A percentile compares a stretch with the other conserved stretches of the same genome.
Conservation (phyloP, 2,888 invertebrate genomes). For the Gymnosoma rotundatum region DNA sequence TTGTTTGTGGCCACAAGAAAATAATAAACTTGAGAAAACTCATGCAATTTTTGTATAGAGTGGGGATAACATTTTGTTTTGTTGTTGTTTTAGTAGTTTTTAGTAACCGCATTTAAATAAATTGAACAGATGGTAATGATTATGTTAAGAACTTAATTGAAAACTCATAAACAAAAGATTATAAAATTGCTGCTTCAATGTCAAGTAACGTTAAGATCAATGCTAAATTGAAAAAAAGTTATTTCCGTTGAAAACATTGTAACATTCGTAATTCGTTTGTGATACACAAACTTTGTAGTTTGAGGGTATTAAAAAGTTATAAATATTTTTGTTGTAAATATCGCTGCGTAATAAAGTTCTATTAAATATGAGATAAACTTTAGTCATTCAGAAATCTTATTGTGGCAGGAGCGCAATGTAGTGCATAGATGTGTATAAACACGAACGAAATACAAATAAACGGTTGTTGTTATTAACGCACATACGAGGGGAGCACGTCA, state of each 20-base stretch:
- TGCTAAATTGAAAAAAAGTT: not conserved
- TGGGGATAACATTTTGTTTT: conserved; percentile 7
- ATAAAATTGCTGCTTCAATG: not conserved
- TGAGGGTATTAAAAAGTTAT: too few relatives aligned
- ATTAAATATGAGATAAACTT: too few relatives aligned
- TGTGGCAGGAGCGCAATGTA: too few relatives aligned
- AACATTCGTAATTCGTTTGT: not conserved
- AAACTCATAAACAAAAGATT: not conserved
- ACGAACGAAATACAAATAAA: too few relatives aligned
- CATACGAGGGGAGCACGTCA: too few relatives aligned
- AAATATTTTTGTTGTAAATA: too few relatives aligned
- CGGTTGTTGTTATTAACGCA: too few relatives aligned
- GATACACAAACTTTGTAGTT: too few relatives aligned
- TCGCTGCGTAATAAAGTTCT: too few relatives aligned
- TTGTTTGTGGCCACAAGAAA: conserved; percentile 16
- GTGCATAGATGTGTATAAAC: too few relatives aligned
- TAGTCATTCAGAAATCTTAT: too few relatives aligned
- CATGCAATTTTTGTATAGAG: conserved; percentile 45
- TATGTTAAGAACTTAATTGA: conserved; percentile 7
- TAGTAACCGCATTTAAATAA: conserved; percentile 20
- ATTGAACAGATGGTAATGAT: conserved; percentile 46
- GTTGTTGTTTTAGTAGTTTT: conserved; percentile 4
- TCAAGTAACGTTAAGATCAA: conserved; percentile 1
- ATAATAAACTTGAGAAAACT: conserved; percentile 42
- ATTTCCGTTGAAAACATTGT: not conserved